These are phyloP conservation scores for Brachyhypopomus occidentalis DNA, from an alignment of 2,113 vertebrate species.

Conservation along the genomic window DNA sequence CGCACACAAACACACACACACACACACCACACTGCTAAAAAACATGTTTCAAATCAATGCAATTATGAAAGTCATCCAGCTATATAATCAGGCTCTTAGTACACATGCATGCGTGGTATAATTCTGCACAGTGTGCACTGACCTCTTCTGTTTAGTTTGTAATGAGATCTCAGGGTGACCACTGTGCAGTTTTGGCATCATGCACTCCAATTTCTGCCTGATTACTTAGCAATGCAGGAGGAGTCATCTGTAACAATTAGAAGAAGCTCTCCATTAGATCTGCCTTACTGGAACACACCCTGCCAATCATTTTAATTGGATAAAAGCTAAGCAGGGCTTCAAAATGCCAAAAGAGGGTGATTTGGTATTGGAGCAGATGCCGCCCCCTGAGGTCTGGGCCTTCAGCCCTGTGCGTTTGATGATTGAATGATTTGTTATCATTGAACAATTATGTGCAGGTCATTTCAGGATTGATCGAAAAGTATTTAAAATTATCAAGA, in stretches of 20 bases:
- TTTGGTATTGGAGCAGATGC: background rate
- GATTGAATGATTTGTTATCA: background rate
- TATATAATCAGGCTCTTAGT: conserved; percentile 31
- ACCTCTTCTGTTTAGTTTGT: conserved; percentile 35
- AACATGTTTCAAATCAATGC: background rate
- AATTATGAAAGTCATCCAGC: conserved; percentile 20
- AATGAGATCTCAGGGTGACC: conserved; percentile 38
- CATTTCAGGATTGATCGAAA: too few species aligned
- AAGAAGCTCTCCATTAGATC: conserved; percentile 48
- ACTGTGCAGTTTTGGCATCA: conserved; percentile 61
- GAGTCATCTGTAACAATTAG: conserved; percentile 57
- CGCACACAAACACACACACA: background rate
- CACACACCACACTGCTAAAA: background rate
- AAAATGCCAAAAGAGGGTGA: background rate
- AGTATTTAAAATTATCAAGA: too few species aligned
- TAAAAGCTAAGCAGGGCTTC: background rate
- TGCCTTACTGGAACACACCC: conserved; percentile 21
- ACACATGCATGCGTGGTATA: conserved; percentile 5
- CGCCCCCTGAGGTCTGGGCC: background rate
- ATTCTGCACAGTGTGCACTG: conserved; percentile 8
- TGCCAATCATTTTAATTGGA: conserved; percentile 21
- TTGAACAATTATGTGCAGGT: too few species aligned
- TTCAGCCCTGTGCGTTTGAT: background rate
- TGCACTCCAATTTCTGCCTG: conserved; percentile 60
- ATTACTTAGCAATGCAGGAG: conserved; percentile 54